Evolutionary conservation across 2,888 invertebrate species (phyloP).

Genomic region (Nephrotoma guestfalica): DNA sequence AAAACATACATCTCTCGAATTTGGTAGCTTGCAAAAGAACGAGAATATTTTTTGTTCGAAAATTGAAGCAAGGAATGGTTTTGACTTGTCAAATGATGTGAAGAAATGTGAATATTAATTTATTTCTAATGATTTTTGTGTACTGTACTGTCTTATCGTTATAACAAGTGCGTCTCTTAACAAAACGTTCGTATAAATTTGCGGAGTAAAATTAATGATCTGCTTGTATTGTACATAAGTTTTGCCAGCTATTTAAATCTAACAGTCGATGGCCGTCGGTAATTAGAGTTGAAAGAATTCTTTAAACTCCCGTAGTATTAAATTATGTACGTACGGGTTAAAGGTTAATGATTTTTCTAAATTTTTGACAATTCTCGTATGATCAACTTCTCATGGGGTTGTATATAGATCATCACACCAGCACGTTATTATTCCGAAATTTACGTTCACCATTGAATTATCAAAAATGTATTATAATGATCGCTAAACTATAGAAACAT

Average conservation of each 20-base stretch:
- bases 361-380: not conserved
- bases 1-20: not conserved
- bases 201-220: not conserved
- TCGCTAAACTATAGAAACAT: not conserved
- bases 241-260: not conserved
- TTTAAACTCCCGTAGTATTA: too few species aligned
- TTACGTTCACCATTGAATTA: not conserved
- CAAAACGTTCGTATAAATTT: not conserved
- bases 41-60: not conserved
- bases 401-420: not conserved
- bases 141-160: not conserved
- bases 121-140: not conserved
- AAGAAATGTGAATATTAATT: not conserved
- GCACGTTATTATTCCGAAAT: not conserved
- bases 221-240: not conserved
- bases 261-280: not conserved
- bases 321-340: not conserved
- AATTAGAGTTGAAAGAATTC: not conserved
- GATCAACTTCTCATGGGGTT: not conserved
- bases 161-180: not conserved
- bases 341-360: not conserved
- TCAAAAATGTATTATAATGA: not conserved
- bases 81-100: not conserved
- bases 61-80: not conserved
- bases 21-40: not conserved